Conservation (phyloP, 2,113 vertebrate genomes). For the Sciurus niger region DNA sequence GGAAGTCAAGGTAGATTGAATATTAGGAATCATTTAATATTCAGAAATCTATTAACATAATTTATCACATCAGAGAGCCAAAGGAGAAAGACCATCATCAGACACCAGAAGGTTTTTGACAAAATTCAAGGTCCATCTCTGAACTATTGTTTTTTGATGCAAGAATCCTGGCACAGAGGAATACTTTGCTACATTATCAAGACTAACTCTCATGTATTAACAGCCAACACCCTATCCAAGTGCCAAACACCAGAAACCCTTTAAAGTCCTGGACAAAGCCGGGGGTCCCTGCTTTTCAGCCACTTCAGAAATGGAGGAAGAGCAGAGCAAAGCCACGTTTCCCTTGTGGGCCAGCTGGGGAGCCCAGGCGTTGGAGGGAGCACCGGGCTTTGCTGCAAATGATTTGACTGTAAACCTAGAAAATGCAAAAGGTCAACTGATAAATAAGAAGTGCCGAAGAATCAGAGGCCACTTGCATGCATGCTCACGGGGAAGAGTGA, state of each 20-base stretch:
- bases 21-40: constrained; percentile 63
- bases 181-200: not conserved
- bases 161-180: not conserved
- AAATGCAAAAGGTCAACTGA: not conserved
- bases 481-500: not conserved
- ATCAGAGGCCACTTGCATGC: not conserved
- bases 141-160: not conserved
- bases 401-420: not conserved
- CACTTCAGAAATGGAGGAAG: not conserved
- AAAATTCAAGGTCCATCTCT: constrained; percentile 24
- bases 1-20: constrained; percentile 64
- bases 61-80: constrained; percentile 49
- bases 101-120: constrained; percentile 33
- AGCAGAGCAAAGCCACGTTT: not conserved
- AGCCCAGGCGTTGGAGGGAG: not conserved
- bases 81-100: constrained; percentile 32
- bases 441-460: not conserved
- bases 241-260: not conserved
- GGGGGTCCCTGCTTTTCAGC: not conserved
- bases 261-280: not conserved
- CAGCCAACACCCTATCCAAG: not conserved
- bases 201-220: not conserved
- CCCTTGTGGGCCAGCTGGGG: not conserved
- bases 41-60: constrained; percentile 74
- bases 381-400: not conserved